These are phyloP conservation scores for Orussus abietinus DNA, from an alignment of 1,140 invertebrate genomes.

Conservation along the genomic window DNA sequence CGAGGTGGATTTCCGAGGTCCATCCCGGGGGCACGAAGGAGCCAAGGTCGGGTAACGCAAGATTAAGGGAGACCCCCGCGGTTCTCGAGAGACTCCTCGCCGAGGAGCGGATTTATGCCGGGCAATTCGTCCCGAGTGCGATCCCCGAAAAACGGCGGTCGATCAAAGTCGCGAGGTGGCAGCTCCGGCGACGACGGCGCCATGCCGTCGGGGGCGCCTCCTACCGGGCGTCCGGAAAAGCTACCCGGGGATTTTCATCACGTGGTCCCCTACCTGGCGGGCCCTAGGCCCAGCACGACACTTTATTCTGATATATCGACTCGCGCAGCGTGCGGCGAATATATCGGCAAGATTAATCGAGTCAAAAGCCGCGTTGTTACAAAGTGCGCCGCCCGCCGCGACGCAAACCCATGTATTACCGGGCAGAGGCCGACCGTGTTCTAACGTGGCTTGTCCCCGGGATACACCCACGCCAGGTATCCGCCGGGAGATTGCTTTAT, in stretches of 20 bases:
- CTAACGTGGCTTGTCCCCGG: slow-evolving; percentile 43
- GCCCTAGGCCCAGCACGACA: slow-evolving; percentile 44
- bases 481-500: slow-evolving; percentile 28
- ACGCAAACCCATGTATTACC: slow-evolving; percentile 50
- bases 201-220: no score
- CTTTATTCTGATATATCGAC: slow-evolving; percentile 47
- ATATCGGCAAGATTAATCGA: slow-evolving; percentile 54
- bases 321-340: slow-evolving; percentile 35
- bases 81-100: no score
- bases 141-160: no score
- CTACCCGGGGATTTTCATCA: slow-evolving; percentile 23
- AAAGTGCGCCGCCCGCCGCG: slow-evolving; percentile 54
- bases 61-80: no score
- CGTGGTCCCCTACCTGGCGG: no score
- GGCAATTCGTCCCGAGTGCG: no score
- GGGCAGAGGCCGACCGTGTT: slow-evolving; percentile 37
- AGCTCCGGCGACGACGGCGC: background rate
- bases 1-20: no score
- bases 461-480: slow-evolving; percentile 41
- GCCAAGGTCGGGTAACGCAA: no score
- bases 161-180: no score
- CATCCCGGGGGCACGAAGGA: no score
- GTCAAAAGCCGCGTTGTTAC: slow-evolving; percentile 51
- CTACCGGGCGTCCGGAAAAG: no score
- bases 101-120: no score